Percentiles rank a stretch among this genome's conserved stretches.
Evolutionary conservation across 2,888 invertebrate species (phyloP).

Genomic region (Aplocera efformata): DNA sequence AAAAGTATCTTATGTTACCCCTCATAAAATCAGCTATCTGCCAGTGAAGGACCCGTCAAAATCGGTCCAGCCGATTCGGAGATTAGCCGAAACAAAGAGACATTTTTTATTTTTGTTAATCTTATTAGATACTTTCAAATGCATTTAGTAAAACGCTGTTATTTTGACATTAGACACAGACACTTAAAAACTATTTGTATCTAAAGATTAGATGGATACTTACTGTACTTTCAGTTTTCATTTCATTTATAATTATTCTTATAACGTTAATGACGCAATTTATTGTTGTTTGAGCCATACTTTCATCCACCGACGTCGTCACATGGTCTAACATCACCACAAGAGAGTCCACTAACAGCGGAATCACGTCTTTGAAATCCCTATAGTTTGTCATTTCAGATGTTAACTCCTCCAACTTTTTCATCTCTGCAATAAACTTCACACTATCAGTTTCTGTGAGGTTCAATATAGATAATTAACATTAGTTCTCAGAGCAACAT

Average conservation of each 20-base stretch:
- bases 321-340: slow-evolving; percentile 35
- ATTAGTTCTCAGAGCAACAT: slow-evolving; percentile 42
- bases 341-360: slow-evolving; percentile 39
- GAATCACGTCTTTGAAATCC: slow-evolving; percentile 33
- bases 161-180: too few species aligned
- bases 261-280: slow-evolving; percentile 39
- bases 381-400: slow-evolving; percentile 32
- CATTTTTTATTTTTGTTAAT: too few species aligned
- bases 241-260: slow-evolving; percentile 30
- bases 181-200: too few species aligned
- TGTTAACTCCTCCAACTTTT: slow-evolving; percentile 29
- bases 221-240: slow-evolving; percentile 33
- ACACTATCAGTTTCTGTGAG: slow-evolving; percentile 3
- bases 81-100: too few species aligned
- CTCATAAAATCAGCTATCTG: too few species aligned
- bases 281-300: slow-evolving; percentile 33
- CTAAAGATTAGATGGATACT: background rate
- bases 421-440: slow-evolving; percentile 17
- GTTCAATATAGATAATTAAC: too few species aligned
- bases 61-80: too few species aligned
- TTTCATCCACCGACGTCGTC: slow-evolving; percentile 20
- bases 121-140: too few species aligned
- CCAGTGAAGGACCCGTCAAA: too few species aligned
- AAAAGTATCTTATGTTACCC: too few species aligned
- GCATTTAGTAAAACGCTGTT: too few species aligned